Conservation (phyloP, 2,797 vertebrate species). For the Nannoperca australis region DNA sequence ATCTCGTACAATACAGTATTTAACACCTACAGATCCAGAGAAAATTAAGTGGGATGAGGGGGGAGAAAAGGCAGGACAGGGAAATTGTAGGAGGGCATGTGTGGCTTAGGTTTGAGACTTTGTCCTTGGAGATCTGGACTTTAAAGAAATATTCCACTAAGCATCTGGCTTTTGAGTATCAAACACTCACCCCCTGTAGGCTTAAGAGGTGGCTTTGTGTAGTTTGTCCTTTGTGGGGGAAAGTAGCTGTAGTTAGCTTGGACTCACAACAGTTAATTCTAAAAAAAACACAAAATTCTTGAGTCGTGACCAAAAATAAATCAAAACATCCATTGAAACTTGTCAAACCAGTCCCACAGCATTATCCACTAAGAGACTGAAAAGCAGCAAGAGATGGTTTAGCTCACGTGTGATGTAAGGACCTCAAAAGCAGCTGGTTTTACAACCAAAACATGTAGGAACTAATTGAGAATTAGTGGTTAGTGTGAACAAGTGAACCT, state of each 20-base stretch:
- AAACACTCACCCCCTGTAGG: too few species aligned
- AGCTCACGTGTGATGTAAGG: background rate
- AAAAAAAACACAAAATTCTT: background rate
- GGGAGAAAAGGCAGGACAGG: background rate
- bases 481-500: background rate
- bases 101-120: conserved; percentile 1
- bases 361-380: background rate
- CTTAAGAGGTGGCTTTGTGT: background rate
- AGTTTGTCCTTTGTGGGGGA: background rate
- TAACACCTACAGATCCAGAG: conserved; percentile 9
- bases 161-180: background rate
- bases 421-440: background rate
- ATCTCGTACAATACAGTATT: conserved; percentile 16
- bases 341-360: background rate
- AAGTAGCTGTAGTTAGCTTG: background rate
- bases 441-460: conserved; percentile 14
- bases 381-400: background rate
- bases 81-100: background rate
- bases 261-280: background rate
- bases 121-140: background rate
- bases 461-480: conserved; percentile 9
- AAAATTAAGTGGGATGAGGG: background rate
- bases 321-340: conserved; percentile 7
- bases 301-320: background rate
- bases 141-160: conserved; percentile 9